Evolutionary conservation across 1,140 invertebrate genomes (phyloP), one percentile per base, ranked within the genome.

Genomic region (Ptiloglossa arizonensis): DNA sequence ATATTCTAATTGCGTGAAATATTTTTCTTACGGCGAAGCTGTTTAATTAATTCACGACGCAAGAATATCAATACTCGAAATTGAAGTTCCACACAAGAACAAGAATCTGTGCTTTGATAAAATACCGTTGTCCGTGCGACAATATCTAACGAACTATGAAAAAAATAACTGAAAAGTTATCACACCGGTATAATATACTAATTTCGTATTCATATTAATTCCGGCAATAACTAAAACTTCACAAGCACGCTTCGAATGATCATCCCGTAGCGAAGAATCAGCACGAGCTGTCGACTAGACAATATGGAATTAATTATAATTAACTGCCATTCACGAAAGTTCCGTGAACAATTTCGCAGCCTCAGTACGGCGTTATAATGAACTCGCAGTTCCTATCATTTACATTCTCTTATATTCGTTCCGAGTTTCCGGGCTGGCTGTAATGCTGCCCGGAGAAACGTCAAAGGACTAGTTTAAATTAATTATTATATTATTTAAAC

Each of bases 241-340:
- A 50, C n/a, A 56, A 54, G 41, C 62, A 56, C 56, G 54, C 41
- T 54, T 22, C 27, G 73, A 78, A 74, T 72, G 68, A 82, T 85
- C 64, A 69, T 52, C 44, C 35, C 35, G 48, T 19, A 32, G 72
- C 64, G 41, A 86, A 79, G 71, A 85, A 82, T 85, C 71, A 64
- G 67, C 73, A 62, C 68, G 71, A 74, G 68, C 71, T 75, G 69
- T 60, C 81, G 57, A 66, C 64, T 73, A 81, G 86, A 89, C 88
- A 88, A 89, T 88, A 83, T 83, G 85, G 83, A 88, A 89, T 89
- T 89, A 88, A 89, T 89, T 87, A 88, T 86, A 87, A 89, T 89
- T 89, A 88, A 87, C 87, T 79, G 80, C 85, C 73, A 88, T 88
- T 89, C 82, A 87, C 75, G 72, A 82, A 87, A 86, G 81, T 88